Conservation (phyloP, 2,797 vertebrate genomes). For the Pseudochaenichthys georgianus region DNA sequence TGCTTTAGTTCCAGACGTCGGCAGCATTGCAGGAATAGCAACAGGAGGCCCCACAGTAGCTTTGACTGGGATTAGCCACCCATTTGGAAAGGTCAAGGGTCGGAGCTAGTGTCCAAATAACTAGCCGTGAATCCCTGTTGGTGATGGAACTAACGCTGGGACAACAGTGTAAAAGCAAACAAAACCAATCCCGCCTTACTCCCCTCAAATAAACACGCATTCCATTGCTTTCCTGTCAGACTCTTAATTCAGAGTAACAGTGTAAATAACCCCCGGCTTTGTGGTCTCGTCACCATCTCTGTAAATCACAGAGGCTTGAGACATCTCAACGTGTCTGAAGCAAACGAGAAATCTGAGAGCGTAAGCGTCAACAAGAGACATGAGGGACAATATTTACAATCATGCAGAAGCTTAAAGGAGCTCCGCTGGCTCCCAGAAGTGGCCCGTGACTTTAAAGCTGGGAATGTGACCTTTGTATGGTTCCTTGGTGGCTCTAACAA, state of each 20-base stretch:
- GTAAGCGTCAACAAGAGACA: conserved; percentile 58
- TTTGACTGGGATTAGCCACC: conserved; percentile 69
- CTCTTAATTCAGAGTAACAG: conserved; percentile 44
- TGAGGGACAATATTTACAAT: conserved; percentile 79
- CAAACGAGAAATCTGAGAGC: conserved; percentile 49
- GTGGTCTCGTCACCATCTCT: conserved; percentile 56
- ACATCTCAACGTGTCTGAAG: conserved; percentile 22
- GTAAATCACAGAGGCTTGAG: conserved; percentile 67
- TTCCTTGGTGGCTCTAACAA: conserved; percentile 49
- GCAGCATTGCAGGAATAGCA: conserved; percentile 34
- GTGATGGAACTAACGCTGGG: conserved; percentile 73
- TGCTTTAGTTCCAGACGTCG: conserved; percentile 49
- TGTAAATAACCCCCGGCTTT: conserved; percentile 61
- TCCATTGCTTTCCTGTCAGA: conserved; percentile 56
- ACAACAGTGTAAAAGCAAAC: conserved; percentile 78
- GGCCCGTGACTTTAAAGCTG: conserved; percentile 48
- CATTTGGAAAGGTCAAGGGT: conserved; percentile 79
- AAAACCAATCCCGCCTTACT: conserved; percentile 56
- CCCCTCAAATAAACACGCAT: conserved; percentile 77
- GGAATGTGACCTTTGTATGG: conserved; percentile 68
- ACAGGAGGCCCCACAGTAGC: conserved; percentile 68
- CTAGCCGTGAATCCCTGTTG: conserved; percentile 72
- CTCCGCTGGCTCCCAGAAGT: conserved; percentile 23
- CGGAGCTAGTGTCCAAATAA: conserved; percentile 81
- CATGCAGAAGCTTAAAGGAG: conserved; percentile 49